phyloP scores from a whole-genome alignment of 2,888 invertebrate genomes.

The Clanis bilineata region DNA sequence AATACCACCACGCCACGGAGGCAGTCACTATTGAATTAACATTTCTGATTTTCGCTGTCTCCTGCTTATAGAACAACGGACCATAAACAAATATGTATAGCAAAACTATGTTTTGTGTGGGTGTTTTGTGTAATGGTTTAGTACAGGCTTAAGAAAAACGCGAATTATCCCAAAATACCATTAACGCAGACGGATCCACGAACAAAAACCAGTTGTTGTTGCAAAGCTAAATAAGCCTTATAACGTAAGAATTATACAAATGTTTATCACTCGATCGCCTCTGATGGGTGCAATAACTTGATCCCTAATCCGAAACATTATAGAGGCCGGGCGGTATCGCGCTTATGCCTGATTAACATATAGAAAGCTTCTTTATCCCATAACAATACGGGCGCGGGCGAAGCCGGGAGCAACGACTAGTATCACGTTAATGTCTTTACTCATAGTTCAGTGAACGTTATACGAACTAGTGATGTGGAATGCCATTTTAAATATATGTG shows the following conservation, averaged over 20 bases:
- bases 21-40: no score
- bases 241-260: constrained; percentile 6
- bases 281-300: background rate
- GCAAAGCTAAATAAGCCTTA: background rate
- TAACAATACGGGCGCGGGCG: background rate
- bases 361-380: constrained; percentile 12
- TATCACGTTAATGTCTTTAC: constrained; percentile 4
- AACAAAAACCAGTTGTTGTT: no score
- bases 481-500: background rate
- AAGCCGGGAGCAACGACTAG: background rate
- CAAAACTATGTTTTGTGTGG: no score
- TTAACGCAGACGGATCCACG: no score
- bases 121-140: no score
- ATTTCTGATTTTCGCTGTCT: no score
- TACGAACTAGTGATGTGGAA: background rate
- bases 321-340: background rate
- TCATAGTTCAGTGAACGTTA: background rate
- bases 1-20: no score
- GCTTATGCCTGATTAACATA: constrained; percentile 10
- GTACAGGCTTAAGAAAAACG: no score
- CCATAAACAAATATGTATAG: no score
- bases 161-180: no score
- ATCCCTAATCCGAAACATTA: constrained; percentile 6
- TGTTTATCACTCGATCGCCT: background rate
- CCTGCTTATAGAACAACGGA: no score